Evolutionary conservation across 2,797 vertebrate species (phyloP), one percentile per base, ranked within the genome.

Genomic region (Enteromius fasciolatus): DNA sequence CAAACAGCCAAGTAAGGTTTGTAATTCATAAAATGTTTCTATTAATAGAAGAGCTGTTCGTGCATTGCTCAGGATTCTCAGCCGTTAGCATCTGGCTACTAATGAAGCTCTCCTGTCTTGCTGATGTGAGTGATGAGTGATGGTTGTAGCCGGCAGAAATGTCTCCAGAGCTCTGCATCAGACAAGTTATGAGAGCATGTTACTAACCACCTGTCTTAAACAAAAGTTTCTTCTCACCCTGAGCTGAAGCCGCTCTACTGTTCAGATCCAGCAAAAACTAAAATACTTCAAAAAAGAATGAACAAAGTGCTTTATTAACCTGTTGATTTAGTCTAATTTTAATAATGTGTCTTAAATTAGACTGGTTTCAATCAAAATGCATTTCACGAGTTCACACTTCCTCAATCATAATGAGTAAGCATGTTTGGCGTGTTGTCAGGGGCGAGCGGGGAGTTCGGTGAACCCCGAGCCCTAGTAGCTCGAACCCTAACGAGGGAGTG

Each of bases 21-120:
- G 28, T 23, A 2, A 67, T 67, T 66, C 18, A 23, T 48, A 17
- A 50, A 67, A 44, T 9, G 18, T 20, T 9, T 52, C 44, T 92
- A 88, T 85, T 86, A 91, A 91, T 89, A 89, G 81, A 39, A 79
- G 50, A 81, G 20, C 20, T 89, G 89, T 89, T 89, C 84, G 86
- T 20, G 67, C 18, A 3, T 52, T 15, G 4, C 83, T 9, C 23
- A 54, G 66, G 85, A 87, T 54, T 87, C 87, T 87, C 73, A 84
- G 90, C 90, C 86, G 84, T 87, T 66, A 90, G 86, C 76, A 50
- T 44, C 18, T 69, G 87, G 83, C 83, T 73, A 87, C 70, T 64
- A 82, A 82, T 77, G 81, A 31, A 25, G 80, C 74, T 76, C 66
- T 61, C 7, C 11, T 59, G 63, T 81, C 82, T 86, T 52, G 48